Conservation (phyloP, 2,797 vertebrate genomes). For the Otus scops region DNA sequence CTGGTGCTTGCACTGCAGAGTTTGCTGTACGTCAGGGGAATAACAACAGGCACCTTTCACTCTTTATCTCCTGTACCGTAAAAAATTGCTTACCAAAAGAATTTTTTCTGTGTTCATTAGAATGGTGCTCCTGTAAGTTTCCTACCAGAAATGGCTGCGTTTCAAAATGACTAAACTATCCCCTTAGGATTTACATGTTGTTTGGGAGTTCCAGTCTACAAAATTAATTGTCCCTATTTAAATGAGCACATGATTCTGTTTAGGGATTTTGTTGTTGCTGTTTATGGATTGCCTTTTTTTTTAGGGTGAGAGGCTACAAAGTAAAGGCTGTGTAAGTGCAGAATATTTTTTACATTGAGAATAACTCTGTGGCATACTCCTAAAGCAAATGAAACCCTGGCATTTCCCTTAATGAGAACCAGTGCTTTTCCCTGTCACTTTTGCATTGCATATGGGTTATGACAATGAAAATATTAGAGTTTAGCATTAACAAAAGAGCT, state of each 20-base stretch:
- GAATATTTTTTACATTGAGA: not conserved
- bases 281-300: not conserved
- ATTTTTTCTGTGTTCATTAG: not conserved
- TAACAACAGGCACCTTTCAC: not conserved
- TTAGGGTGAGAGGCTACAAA: not conserved
- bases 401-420: not conserved
- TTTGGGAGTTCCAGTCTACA: not conserved
- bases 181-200: fast-evolving
- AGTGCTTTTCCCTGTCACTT: not conserved
- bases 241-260: not conserved
- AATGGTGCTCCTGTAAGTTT: not conserved
- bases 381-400: not conserved
- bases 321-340: not conserved
- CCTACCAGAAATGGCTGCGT: not conserved
- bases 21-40: not conserved
- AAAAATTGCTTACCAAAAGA: not conserved
- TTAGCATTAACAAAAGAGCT: not conserved
- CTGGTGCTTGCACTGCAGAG: not conserved
- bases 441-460: not conserved
- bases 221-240: not conserved
- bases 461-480: not conserved
- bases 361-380: not conserved
- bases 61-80: not conserved
- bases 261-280: not conserved
- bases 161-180: not conserved